Conservation (phyloP, 2,797 vertebrate species). For the Oophaga sylvatica region DNA sequence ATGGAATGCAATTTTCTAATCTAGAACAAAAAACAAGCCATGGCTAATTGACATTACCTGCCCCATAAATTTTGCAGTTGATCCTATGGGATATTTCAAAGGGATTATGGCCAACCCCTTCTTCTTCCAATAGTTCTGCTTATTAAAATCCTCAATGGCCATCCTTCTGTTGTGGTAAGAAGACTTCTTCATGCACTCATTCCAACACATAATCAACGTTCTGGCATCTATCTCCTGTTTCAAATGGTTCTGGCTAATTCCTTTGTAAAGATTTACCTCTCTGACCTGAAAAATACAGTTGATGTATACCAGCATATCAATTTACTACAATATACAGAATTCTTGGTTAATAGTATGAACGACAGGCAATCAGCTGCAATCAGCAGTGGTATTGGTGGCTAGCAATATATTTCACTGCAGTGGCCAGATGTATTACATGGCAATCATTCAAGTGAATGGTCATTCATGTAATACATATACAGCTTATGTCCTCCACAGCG, state of each 20-base stretch:
- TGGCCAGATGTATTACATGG: too few relatives aligned
- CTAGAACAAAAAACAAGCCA: background rate
- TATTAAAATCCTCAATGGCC: conserved; percentile 66
- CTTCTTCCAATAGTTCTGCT: conserved; percentile 68
- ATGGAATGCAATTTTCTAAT: background rate
- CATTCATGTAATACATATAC: too few relatives aligned
- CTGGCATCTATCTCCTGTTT: conserved; percentile 66
- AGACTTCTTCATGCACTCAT: conserved; percentile 66
- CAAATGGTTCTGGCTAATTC: conserved; percentile 62
- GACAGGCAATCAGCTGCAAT: too few relatives aligned
- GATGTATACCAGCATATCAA: background rate
- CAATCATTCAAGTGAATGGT: too few relatives aligned
- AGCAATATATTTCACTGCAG: too few relatives aligned
- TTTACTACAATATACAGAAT: background rate
- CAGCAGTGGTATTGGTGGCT: too few relatives aligned
- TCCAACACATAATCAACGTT: conserved; percentile 66
- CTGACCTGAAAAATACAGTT: conserved; percentile 62
- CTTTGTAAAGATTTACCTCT: conserved; percentile 66
- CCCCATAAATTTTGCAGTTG: conserved; percentile 41
- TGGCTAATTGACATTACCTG: conserved; percentile 62
- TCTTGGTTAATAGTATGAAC: background rate
- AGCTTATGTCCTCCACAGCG: too few relatives aligned
- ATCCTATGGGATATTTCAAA: conserved; percentile 65
- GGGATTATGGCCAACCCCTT: conserved; percentile 69
- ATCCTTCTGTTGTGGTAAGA: conserved; percentile 64